Evolutionary conservation across 2,113 vertebrate species (phyloP), one percentile per base, ranked within the genome.

Genomic region (Meles meles): DNA sequence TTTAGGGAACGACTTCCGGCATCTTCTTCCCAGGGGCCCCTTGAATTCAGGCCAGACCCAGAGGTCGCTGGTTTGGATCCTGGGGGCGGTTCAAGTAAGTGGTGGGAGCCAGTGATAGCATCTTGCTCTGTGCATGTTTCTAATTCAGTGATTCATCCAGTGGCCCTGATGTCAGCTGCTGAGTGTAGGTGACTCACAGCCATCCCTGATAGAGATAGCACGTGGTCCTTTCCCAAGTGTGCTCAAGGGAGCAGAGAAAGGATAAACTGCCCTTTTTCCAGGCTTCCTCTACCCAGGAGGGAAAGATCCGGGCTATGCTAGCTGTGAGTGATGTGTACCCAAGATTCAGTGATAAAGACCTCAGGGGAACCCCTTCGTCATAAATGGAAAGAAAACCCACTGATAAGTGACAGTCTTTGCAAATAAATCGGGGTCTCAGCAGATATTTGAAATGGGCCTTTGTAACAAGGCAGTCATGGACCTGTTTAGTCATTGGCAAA

Each of bases 71-170:
- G 57, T 85, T 87, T 17, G 0, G 39, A 52, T 79, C 29, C 61
- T 93, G 84, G 80, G 77, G 85, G 61, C 92, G 52, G 84, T 77
- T 42, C 92, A 67, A 87, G 85, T 93, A 79, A 88, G 77, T 77
- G 44, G 72, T 92, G 84, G 90, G 59, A 97, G 95, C 88, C 0
- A 13, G 55, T 94, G 65, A 95, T 92, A 39, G 21, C 63, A 96
- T 95, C 29, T 17, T 79, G 0, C 12, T 92, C 59, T 1, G 5
- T 76, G 44, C 89, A 44, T 21, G 83, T 76, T 97, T 93, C 87
- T 84, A 86, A 96, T 87, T 94, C 89, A 92, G 52, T 55, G 81
- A 95, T 87, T 97, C 96, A 97, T 74, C 15, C 23, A 49, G 82
- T 82, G 20, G 63, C 59, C 88, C 47, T 72, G 18, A n/a, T 31